Conservation (phyloP, 2,113 vertebrate species). For the Dinomys branickii region DNA sequence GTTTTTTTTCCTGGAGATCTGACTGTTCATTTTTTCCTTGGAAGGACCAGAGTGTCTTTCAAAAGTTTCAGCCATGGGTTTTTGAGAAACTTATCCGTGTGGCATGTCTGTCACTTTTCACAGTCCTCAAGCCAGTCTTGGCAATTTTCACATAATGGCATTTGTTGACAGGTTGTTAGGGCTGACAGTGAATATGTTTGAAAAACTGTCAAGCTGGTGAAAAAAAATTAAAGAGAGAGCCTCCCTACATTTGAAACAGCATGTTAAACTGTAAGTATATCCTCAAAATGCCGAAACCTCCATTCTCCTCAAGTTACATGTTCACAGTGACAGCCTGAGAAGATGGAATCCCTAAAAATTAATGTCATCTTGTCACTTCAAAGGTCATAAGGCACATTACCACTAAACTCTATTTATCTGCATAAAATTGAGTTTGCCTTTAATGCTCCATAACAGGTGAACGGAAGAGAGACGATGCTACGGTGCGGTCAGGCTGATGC, state of each 20-base stretch:
- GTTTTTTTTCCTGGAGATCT: constrained; percentile 86
- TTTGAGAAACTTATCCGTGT: constrained; percentile 94
- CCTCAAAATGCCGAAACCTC: constrained; percentile 80
- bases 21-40: constrained; percentile 94
- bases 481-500: background rate
- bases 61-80: constrained; percentile 91
- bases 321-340: constrained; percentile 82
- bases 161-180: constrained; percentile 94
- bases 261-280: constrained; percentile 84
- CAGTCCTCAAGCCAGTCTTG: constrained; percentile 89
- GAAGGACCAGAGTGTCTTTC: constrained; percentile 91
- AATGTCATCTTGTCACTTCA: constrained; percentile 86
- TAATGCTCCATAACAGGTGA: constrained; percentile 75
- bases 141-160: constrained; percentile 92
- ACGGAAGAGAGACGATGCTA: constrained; percentile 40
- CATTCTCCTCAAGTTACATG: constrained; percentile 80
- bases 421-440: constrained; percentile 83
- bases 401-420: constrained; percentile 85
- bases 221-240: constrained; percentile 89
- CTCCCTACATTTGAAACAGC: constrained; percentile 88
- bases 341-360: constrained; percentile 86
- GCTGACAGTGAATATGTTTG: constrained; percentile 96
- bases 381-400: constrained; percentile 81
- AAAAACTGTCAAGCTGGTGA: constrained; percentile 94
- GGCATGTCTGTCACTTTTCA: constrained; percentile 95